phyloP scores from a whole-genome alignment of 2,888 invertebrate species.

The Ennomos erosarius region DNA sequence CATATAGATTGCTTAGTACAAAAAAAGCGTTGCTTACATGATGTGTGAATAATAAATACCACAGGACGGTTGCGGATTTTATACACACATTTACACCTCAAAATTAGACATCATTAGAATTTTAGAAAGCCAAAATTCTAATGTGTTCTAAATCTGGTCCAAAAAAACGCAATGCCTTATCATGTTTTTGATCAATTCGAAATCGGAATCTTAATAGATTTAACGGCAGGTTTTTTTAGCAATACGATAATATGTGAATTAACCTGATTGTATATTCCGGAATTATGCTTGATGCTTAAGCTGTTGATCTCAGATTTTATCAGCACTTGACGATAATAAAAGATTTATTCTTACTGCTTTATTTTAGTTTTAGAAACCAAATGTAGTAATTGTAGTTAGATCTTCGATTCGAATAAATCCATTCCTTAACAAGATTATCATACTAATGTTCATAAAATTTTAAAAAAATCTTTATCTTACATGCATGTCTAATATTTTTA shows the following conservation, averaged over 20 bases:
- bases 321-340: not conserved
- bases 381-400: too few relatives aligned
- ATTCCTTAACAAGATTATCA: too few relatives aligned
- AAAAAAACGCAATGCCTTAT: slow-evolving; percentile 7
- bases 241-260: slow-evolving; percentile 2
- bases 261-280: slow-evolving; percentile 10
- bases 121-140: slow-evolving; percentile 17
- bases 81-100: not conserved
- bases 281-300: not conserved
- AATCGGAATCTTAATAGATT: slow-evolving; percentile 15
- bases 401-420: too few relatives aligned
- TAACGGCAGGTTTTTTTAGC: not conserved
- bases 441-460: too few relatives aligned
- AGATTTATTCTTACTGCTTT: too few relatives aligned
- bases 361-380: too few relatives aligned
- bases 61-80: slow-evolving; percentile 3
- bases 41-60: not conserved
- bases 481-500: too few relatives aligned
- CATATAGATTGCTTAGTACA: too few relatives aligned
- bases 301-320: not conserved
- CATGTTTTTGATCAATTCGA: slow-evolving; percentile 8
- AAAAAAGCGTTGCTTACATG: not conserved
- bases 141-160: not conserved
- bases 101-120: not conserved
- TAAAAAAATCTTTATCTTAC: too few relatives aligned